These are phyloP conservation scores for Leptosomus discolor DNA, from an alignment of 2,113 vertebrate genomes.

Conservation along the genomic window DNA sequence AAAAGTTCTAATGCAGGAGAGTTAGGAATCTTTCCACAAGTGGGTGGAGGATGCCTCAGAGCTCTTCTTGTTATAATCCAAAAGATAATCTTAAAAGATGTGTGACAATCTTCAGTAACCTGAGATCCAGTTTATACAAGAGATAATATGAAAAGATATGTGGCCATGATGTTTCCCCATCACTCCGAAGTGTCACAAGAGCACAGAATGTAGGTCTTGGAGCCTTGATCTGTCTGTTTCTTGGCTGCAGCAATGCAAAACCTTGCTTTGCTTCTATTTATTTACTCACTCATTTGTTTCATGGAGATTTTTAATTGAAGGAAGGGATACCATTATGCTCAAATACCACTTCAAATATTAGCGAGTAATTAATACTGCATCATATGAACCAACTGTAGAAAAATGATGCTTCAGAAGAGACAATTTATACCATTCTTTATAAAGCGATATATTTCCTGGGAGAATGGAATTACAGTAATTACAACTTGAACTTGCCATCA, in stretches of 20 bases:
- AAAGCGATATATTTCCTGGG: neutral
- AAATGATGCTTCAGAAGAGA: neutral
- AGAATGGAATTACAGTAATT: neutral
- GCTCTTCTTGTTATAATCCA: neutral
- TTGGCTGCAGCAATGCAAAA: neutral
- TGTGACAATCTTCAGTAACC: neutral
- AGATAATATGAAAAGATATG: neutral
- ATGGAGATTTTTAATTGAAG: neutral
- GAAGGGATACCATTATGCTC: neutral
- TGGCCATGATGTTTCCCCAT: neutral
- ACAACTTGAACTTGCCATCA: neutral
- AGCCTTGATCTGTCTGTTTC: neutral
- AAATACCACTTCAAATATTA: neutral
- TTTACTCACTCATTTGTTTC: neutral
- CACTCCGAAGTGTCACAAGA: neutral
- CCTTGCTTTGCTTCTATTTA: neutral
- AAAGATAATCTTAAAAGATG: neutral
- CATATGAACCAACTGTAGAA: neutral
- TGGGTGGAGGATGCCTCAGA: neutral
- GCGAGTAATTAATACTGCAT: neutral
- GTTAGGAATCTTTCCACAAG: neutral
- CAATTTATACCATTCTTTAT: neutral
- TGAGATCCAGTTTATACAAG: neutral
- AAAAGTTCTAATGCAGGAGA: neutral
- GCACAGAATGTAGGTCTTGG: neutral